phyloP scores from a whole-genome alignment of 2,888 invertebrate genomes.

The Melinopterus prodromus region DNA sequence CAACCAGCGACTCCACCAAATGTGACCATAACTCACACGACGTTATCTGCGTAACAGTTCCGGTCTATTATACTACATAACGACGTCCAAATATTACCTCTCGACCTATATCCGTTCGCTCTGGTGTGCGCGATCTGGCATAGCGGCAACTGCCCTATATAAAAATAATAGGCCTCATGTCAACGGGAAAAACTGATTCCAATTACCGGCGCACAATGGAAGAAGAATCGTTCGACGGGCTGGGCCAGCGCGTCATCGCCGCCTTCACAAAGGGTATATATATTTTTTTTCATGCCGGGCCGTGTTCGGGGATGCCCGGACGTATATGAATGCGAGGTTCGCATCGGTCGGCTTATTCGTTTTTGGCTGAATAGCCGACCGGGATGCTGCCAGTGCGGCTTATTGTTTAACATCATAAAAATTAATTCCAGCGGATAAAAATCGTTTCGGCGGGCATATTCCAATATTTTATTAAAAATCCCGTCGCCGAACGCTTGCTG shows the following conservation, averaged over 20 bases:
- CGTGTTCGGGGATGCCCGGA: slow-evolving; percentile 6
- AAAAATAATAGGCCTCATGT: slow-evolving; percentile 23
- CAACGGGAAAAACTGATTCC: slow-evolving; percentile 25
- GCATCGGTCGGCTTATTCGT: slow-evolving; percentile 16
- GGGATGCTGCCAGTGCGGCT: not conserved
- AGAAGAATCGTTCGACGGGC: slow-evolving; percentile 20
- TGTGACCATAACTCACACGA: not conserved
- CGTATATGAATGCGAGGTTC: slow-evolving; percentile 16
- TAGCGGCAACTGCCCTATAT: not conserved
- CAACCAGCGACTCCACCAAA: not conserved
- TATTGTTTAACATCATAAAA: slow-evolving; percentile 23
- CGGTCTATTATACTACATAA: not conserved
- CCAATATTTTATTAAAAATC: slow-evolving; percentile 23
- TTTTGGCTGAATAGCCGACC: not conserved
- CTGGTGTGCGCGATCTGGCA: not conserved
- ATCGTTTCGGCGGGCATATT: slow-evolving; percentile 6
- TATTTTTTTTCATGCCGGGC: slow-evolving; percentile 5
- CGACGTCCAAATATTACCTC: not conserved
- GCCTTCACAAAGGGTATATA: slow-evolving; percentile 15
- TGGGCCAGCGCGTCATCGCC: slow-evolving; percentile 10
- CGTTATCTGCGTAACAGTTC: not conserved
- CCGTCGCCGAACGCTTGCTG: slow-evolving; percentile 1
- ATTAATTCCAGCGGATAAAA: slow-evolving; percentile 11
- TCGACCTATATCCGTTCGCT: not conserved
- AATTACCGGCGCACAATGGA: slow-evolving; percentile 23